Conservation (phyloP, 2,888 invertebrate species). For the Aphelenchoides bicaudatus region DNA sequence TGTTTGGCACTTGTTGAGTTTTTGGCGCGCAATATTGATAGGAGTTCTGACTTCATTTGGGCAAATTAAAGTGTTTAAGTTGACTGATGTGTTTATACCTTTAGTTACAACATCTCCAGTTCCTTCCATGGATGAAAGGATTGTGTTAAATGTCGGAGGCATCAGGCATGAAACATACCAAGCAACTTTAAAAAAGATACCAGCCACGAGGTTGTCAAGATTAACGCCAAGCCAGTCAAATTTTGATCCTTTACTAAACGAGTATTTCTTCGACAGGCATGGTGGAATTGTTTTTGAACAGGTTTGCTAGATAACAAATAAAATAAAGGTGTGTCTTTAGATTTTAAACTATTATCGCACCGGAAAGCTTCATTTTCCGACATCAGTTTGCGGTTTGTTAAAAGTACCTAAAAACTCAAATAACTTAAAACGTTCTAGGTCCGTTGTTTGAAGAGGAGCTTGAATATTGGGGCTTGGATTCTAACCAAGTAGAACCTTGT, state of each 20-base stretch:
- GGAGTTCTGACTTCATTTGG: too few relatives aligned
- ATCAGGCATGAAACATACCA: constrained; percentile 78
- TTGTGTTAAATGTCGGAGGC: constrained; percentile 92
- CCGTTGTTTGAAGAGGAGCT: constrained; percentile 97
- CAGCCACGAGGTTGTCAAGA: constrained; percentile 75
- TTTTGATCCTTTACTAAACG: constrained; percentile 97
- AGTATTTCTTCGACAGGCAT: constrained; percentile 88
- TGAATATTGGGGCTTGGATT: constrained; percentile 95
- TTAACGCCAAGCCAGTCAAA: constrained; percentile 91
- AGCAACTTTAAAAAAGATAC: constrained; percentile 77
- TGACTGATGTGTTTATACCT: too few relatives aligned
- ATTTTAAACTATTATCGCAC: constrained; percentile 84
- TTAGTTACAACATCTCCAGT: constrained; percentile 27
- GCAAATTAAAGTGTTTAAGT: too few relatives aligned
- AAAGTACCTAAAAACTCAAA: too few relatives aligned
- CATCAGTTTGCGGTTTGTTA: constrained; percentile 98
- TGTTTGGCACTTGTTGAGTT: too few relatives aligned
- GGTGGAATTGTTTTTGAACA: constrained; percentile 77
- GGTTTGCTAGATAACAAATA: constrained; percentile 29
- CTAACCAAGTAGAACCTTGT: constrained; percentile 98
- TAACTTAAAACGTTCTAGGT: too few relatives aligned
- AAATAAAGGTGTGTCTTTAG: constrained; percentile 65
- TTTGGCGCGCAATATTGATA: too few relatives aligned
- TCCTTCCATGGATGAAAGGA: constrained; percentile 67
- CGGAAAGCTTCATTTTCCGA: constrained; percentile 83